Evolutionary conservation across 2,888 invertebrate species (phyloP).

Genomic region (Xestia xanthographa): DNA sequence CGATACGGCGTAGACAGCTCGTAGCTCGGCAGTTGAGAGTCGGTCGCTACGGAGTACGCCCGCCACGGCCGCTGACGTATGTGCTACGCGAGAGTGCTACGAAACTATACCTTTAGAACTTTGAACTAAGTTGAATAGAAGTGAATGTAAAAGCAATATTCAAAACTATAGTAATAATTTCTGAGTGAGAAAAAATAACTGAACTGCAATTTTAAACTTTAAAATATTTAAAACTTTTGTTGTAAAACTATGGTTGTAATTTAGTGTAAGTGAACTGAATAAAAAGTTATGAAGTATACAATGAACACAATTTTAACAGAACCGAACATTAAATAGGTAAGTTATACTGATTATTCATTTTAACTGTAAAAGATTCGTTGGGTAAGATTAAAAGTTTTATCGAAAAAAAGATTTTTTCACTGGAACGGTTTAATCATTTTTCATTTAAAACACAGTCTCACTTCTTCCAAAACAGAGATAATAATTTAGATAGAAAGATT

Average conservation of each 20-base stretch:
- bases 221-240: conserved; percentile 3
- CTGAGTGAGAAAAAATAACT: conserved; percentile 37
- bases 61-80: conserved; percentile 73
- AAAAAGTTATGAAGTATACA: conserved; percentile 3
- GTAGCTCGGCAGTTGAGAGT: conserved; percentile 82
- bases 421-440: background rate
- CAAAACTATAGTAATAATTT: conserved; percentile 34
- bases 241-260: conserved; percentile 17
- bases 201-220: conserved; percentile 14
- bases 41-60: conserved; percentile 77
- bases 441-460: background rate
- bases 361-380: too few relatives aligned
- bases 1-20: conserved; percentile 78
- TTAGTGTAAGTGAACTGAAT: conserved; percentile 48
- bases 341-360: conserved; percentile 16
- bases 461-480: background rate
- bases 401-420: background rate
- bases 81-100: conserved; percentile 70
- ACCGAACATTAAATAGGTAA: conserved; percentile 59
- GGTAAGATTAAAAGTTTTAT: background rate
- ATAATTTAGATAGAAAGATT: background rate
- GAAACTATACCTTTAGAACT: conserved; percentile 60
- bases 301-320: conserved; percentile 42
- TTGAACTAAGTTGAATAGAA: conserved; percentile 52
- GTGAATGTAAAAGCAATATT: conserved; percentile 54